Evolutionary conservation across 1,140 invertebrate genomes (phyloP).

Genomic region (Papilio machaon): DNA sequence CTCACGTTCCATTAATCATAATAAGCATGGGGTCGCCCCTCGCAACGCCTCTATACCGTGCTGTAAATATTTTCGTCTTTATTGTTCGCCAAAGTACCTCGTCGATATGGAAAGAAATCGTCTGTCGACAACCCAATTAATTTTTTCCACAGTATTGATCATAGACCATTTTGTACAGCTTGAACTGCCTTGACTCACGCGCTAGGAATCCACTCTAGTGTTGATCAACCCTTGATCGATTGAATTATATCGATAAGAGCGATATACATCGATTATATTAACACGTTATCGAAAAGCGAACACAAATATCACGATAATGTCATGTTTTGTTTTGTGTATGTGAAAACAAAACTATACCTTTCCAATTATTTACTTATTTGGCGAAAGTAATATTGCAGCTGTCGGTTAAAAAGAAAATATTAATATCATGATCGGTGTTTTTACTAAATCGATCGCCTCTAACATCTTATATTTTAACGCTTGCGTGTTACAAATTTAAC

Average conservation of each 20-base stretch:
- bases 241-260: conserved; percentile 38
- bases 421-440: background rate
- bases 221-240: conserved; percentile 38
- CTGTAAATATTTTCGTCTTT: conserved; percentile 42
- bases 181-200: conserved; percentile 58
- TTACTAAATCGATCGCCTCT: background rate
- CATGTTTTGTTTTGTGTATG: background rate
- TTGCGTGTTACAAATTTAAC: conserved; percentile 20
- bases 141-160: conserved; percentile 56
- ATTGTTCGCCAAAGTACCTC: conserved; percentile 10
- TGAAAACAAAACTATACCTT: conserved; percentile 47
- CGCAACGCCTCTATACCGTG: conserved; percentile 41
- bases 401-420: background rate
- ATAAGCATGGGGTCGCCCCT: conserved; percentile 43
- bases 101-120: conserved; percentile 15
- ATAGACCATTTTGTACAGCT: conserved; percentile 50
- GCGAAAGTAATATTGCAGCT: background rate
- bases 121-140: conserved; percentile 36
- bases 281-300: background rate
- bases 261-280: background rate
- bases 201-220: conserved; percentile 48
- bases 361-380: background rate
- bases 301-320: background rate
- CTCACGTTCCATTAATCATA: conserved; percentile 58
- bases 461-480: background rate